Evolutionary conservation across 1,140 invertebrate species (phyloP).

Genomic region (Saccostrea glomerata): DNA sequence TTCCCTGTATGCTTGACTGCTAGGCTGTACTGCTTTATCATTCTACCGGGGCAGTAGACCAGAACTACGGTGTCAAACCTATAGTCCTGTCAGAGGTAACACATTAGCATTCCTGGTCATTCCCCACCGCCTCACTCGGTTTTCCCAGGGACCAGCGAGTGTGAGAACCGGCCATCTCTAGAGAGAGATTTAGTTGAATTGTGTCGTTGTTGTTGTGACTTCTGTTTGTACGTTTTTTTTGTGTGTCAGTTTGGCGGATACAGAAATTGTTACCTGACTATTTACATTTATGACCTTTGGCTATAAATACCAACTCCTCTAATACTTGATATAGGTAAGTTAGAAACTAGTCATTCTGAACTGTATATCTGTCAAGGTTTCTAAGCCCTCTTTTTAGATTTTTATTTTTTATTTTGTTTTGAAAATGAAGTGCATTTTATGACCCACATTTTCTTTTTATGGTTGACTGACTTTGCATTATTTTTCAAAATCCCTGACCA

Average conservation of each 20-base stretch:
- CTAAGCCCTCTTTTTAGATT: neutral
- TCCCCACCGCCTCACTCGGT: neutral
- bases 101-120: constrained; percentile 35
- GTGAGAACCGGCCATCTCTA: neutral
- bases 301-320: constrained; percentile 27
- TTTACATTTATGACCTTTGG: constrained; percentile 4
- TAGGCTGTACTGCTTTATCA: constrained; percentile 25
- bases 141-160: constrained; percentile 6
- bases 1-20: constrained; percentile 32
- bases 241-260: neutral
- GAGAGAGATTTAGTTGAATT: neutral
- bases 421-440: neutral
- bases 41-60: constrained; percentile 30
- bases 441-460: neutral
- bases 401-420: neutral
- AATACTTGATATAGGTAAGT: neutral
- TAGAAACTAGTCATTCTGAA: neutral
- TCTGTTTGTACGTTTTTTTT: neutral
- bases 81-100: constrained; percentile 24
- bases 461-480: constrained; percentile 15
- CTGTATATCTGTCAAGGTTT: neutral
- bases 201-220: constrained; percentile 28
- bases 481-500: neutral
- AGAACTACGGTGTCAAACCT: constrained; percentile 7
- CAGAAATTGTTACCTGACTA: neutral